Percentiles rank a stretch among this genome's conserved stretches.
Conservation (phyloP, 2,797 vertebrate genomes). For the Crypturellus tataupa region DNA sequence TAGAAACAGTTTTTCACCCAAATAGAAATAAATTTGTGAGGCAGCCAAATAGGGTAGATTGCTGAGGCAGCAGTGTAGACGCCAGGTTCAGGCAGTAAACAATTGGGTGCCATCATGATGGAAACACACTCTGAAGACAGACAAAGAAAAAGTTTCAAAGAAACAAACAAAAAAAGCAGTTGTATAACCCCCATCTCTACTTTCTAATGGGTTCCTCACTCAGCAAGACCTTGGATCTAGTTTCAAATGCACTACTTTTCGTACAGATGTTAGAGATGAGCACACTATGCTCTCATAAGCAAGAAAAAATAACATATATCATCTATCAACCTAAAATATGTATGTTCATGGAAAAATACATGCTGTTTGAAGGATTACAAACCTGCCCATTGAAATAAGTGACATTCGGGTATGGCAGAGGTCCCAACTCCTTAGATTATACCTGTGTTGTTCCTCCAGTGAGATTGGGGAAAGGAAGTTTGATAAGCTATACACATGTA, state of each 20-base stretch:
- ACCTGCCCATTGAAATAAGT: not conserved
- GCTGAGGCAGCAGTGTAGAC: slow-evolving; percentile 64
- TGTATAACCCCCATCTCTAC: not conserved
- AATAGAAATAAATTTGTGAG: slow-evolving; percentile 43
- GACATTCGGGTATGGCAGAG: not conserved
- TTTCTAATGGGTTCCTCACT: not conserved
- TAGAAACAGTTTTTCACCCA: not conserved
- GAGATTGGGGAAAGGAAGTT: not conserved
- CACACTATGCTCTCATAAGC: not conserved
- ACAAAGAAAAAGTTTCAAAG: not conserved
- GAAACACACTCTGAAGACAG: not conserved
- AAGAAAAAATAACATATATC: not conserved
- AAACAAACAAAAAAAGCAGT: not conserved
- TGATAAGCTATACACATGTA: not conserved
- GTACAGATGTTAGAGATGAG: not conserved
- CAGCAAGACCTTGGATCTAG: not conserved
- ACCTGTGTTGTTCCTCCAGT: not conserved
- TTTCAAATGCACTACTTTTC: not conserved
- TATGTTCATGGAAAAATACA: not conserved
- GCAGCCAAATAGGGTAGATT: slow-evolving; percentile 13
- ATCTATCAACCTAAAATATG: not conserved
- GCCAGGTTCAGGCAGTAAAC: slow-evolving; percentile 4
- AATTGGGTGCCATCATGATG: not conserved
- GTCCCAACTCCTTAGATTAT: not conserved
- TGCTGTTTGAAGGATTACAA: not conserved